phyloP scores from a whole-genome alignment of 1,140 invertebrate species.

The Drosophila ambigua region DNA sequence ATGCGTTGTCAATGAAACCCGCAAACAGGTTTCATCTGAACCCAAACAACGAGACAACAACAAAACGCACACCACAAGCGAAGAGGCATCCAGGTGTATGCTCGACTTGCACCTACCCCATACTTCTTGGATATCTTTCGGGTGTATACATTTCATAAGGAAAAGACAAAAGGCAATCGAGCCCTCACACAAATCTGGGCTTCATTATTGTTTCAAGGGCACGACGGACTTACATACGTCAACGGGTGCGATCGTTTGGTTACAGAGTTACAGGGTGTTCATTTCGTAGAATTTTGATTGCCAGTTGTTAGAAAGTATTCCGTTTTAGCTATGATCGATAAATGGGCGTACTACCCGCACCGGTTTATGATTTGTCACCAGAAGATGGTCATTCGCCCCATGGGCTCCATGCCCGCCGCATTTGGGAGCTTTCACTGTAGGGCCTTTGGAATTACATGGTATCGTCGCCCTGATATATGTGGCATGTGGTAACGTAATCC shows the following conservation, averaged over 20 bases:
- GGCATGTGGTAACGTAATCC: conserved; percentile 26
- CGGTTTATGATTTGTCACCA: too few relatives aligned
- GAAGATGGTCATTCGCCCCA: too few relatives aligned
- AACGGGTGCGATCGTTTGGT: too few relatives aligned
- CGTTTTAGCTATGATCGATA: too few relatives aligned
- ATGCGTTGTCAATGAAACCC: conserved; percentile 59
- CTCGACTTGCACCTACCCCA: conserved; percentile 37
- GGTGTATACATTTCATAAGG: conserved; percentile 17
- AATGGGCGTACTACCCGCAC: too few relatives aligned
- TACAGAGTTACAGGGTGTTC: too few relatives aligned
- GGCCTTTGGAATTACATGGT: neutral
- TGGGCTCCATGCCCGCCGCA: too few relatives aligned
- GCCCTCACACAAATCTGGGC: neutral
- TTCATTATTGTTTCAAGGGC: too few relatives aligned
- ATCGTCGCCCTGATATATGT: conserved; percentile 17
- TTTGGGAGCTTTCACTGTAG: too few relatives aligned
- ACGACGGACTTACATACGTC: too few relatives aligned
- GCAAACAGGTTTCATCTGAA: conserved; percentile 54
- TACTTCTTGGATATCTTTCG: conserved; percentile 3
- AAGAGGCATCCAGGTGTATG: conserved; percentile 19
- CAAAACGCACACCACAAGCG: conserved; percentile 36
- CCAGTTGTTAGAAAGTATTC: too few relatives aligned
- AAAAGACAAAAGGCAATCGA: conserved; percentile 29
- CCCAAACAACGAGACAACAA: conserved; percentile 15
- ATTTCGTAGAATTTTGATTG: too few relatives aligned